phyloP scores from a whole-genome alignment of 2,888 invertebrate genomes.

The Epirrhoe alternata region DNA sequence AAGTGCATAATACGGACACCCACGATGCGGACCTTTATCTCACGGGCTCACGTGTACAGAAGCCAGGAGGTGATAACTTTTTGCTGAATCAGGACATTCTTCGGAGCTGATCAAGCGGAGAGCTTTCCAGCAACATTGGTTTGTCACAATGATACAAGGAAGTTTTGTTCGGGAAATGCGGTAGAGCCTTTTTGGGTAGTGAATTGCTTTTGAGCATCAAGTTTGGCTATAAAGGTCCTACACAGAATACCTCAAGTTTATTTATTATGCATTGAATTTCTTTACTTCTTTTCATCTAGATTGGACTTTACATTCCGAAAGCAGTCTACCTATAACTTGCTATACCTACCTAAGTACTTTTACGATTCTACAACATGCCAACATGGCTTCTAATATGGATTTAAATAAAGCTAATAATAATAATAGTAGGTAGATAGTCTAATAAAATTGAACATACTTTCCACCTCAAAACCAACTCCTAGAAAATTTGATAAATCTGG shows the following conservation, averaged over 20 bases:
- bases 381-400: too few relatives aligned
- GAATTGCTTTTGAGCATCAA: not conserved
- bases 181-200: slow-evolving; percentile 2
- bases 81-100: slow-evolving; percentile 63
- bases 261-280: not conserved
- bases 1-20: slow-evolving; percentile 80
- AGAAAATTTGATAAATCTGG: not conserved
- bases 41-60: slow-evolving; percentile 79
- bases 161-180: slow-evolving; percentile 11
- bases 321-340: too few relatives aligned
- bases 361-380: too few relatives aligned
- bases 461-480: slow-evolving; percentile 17
- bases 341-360: too few relatives aligned
- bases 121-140: slow-evolving; percentile 46
- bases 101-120: slow-evolving; percentile 65
- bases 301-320: not conserved
- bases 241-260: not conserved
- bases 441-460: slow-evolving; percentile 8
- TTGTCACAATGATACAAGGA: slow-evolving; percentile 27
- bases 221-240: not conserved
- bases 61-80: slow-evolving; percentile 76
- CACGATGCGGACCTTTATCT: slow-evolving; percentile 80
- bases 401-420: too few relatives aligned
- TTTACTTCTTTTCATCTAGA: not conserved
- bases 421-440: too few relatives aligned